Conservation (phyloP, 2,113 vertebrate species). For the Albula goreensis region DNA sequence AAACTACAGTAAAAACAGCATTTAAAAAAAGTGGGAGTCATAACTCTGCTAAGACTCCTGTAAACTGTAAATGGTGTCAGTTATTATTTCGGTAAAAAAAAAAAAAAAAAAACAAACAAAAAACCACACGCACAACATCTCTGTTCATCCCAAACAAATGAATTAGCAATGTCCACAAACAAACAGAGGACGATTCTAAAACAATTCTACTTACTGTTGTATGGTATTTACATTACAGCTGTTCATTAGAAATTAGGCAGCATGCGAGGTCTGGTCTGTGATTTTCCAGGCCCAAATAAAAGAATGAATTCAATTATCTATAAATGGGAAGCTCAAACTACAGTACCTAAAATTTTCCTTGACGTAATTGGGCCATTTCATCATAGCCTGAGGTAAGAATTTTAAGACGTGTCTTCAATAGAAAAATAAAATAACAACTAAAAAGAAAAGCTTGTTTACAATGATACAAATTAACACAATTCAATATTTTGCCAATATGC, state of each 20-base stretch:
- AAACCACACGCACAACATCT: conserved; percentile 63
- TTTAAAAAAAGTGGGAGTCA: conserved; percentile 45
- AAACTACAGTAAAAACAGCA: conserved; percentile 52
- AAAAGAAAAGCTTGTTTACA: not conserved
- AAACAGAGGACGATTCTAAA: conserved; percentile 17
- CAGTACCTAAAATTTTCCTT: not conserved
- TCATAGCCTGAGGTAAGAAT: not conserved
- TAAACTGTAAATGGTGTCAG: conserved; percentile 48
- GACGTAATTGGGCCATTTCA: not conserved
- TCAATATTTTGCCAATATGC: not conserved
- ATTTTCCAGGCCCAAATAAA: not conserved
- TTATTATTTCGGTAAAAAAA: conserved; percentile 28
- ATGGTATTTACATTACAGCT: not conserved
- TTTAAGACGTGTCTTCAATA: not conserved
- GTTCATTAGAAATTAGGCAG: not conserved
- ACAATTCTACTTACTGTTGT: not conserved
- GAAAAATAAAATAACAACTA: not conserved
- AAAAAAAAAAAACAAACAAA: conserved; percentile 62
- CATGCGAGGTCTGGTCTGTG: not conserved
- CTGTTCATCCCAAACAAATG: conserved; percentile 55
- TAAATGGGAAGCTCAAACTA: conserved; percentile 10
- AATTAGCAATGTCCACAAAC: conserved; percentile 58
- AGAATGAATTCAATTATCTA: conserved; percentile 8
- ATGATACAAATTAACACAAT: not conserved
- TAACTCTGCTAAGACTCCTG: conserved; percentile 39